Evolutionary conservation across 2,888 invertebrate species (phyloP).

Genomic region (Tricholauxania praeusta): DNA sequence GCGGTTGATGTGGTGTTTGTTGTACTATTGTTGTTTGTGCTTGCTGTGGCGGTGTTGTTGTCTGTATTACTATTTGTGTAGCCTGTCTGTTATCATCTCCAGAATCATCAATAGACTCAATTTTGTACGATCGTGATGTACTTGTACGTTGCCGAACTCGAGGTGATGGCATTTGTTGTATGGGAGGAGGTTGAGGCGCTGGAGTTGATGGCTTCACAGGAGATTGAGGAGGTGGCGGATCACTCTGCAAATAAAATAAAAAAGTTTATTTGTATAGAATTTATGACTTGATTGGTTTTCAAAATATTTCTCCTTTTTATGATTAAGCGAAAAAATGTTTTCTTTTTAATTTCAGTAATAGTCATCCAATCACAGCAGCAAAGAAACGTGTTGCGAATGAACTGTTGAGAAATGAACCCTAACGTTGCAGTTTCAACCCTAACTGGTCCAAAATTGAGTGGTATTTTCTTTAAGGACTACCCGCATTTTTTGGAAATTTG

Average conservation of each 20-base stretch:
- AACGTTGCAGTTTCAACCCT: too few species aligned
- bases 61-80: conserved; percentile 70
- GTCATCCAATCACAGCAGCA: too few species aligned
- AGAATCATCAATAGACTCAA: conserved; percentile 74
- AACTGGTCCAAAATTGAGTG: too few species aligned
- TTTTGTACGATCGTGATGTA: conserved; percentile 69
- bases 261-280: not conserved
- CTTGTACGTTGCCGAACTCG: conserved; percentile 63
- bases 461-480: too few species aligned
- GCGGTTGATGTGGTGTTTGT: conserved; percentile 50
- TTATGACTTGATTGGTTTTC: too few species aligned
- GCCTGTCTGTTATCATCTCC: conserved; percentile 71
- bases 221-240: conserved; percentile 75
- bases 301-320: too few species aligned
- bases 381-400: too few species aligned
- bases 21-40: conserved; percentile 60
- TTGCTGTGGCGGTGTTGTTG: conserved; percentile 58
- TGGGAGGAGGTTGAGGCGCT: conserved; percentile 68
- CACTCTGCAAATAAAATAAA: conserved; percentile 69
- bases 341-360: too few species aligned
- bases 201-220: conserved; percentile 76
- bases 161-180: conserved; percentile 60
- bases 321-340: too few species aligned
- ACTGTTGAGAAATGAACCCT: too few species aligned
- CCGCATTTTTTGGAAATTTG: too few species aligned